Evolutionary conservation across 2,888 invertebrate species (phyloP).

Genomic region (Cephalotes varians): DNA sequence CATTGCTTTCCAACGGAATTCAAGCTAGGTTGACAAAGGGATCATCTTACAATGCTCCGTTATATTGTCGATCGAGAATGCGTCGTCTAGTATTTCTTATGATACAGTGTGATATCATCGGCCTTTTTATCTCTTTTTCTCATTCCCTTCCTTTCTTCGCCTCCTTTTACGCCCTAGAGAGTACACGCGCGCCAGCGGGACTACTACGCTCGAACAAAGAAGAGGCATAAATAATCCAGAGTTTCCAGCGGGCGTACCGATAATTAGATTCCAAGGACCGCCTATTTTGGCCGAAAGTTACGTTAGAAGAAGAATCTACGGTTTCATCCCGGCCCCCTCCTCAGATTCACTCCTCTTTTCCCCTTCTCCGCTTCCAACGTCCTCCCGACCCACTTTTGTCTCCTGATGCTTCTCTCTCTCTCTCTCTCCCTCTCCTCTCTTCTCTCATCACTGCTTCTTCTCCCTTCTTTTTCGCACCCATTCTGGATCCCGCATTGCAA

Average conservation of each 20-base stretch:
- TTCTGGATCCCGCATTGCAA: constrained; percentile 49
- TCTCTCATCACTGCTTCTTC: constrained; percentile 41
- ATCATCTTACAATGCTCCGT: not conserved
- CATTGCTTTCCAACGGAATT: not conserved
- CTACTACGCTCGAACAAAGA: constrained; percentile 74
- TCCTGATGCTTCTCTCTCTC: constrained; percentile 25
- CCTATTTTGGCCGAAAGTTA: constrained; percentile 77
- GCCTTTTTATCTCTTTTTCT: constrained; percentile 54
- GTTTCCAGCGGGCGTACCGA: constrained; percentile 75
- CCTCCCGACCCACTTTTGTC: constrained; percentile 70
- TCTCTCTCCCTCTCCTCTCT: constrained; percentile 31
- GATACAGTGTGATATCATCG: constrained; percentile 41
- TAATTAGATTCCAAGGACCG: constrained; percentile 81
- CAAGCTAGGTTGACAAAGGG: not conserved
- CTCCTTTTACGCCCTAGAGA: constrained; percentile 13
- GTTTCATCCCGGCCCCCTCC: constrained; percentile 49
- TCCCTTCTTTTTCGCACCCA: constrained; percentile 43
- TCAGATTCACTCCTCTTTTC: constrained; percentile 49
- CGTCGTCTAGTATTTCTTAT: constrained; percentile 57
- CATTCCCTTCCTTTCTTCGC: constrained; percentile 33
- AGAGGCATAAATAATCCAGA: constrained; percentile 78
- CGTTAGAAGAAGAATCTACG: constrained; percentile 77
- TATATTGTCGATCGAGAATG: constrained; percentile 50
- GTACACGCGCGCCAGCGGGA: constrained; percentile 38
- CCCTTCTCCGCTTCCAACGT: constrained; percentile 36